Conservation (phyloP, 2,888 invertebrate species). For the Sepioteuthis lessoniana region DNA sequence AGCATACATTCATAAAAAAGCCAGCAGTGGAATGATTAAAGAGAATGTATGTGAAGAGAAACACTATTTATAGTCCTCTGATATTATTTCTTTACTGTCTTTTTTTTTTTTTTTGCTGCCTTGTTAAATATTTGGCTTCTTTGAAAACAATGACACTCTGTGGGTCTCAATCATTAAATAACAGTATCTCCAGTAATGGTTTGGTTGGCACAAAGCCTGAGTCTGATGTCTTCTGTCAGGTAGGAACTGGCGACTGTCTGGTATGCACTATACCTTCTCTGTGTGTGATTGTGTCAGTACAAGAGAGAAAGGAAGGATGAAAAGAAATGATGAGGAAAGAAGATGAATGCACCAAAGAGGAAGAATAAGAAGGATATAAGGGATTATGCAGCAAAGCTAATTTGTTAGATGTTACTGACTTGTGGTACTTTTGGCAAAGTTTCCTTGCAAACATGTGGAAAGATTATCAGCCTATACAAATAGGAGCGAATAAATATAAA, state of each 20-base stretch:
- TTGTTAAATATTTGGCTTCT: not conserved
- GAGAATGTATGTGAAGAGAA: not conserved
- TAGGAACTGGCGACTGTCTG: not conserved
- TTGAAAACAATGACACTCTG: not conserved
- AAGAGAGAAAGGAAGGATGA: not conserved
- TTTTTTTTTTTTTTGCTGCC: not conserved
- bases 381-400: not conserved
- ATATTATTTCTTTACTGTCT: not conserved
- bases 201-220: not conserved
- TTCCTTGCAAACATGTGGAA: not conserved
- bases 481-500: no score
- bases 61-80: not conserved
- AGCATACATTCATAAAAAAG: not conserved
- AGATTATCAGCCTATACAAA: not conserved
- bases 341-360: not conserved
- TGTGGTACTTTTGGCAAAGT: not conserved
- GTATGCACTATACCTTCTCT: not conserved
- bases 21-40: not conserved
- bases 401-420: not conserved
- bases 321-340: not conserved
- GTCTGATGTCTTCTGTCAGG: constrained; percentile 13
- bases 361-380: not conserved
- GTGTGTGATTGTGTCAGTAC: not conserved
- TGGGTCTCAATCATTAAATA: not conserved
- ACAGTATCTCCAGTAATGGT: not conserved